Percentiles rank a stretch among this genome's conserved stretches.
phyloP scores from a whole-genome alignment of 2,888 invertebrate genomes.

The Norana najaformis region DNA sequence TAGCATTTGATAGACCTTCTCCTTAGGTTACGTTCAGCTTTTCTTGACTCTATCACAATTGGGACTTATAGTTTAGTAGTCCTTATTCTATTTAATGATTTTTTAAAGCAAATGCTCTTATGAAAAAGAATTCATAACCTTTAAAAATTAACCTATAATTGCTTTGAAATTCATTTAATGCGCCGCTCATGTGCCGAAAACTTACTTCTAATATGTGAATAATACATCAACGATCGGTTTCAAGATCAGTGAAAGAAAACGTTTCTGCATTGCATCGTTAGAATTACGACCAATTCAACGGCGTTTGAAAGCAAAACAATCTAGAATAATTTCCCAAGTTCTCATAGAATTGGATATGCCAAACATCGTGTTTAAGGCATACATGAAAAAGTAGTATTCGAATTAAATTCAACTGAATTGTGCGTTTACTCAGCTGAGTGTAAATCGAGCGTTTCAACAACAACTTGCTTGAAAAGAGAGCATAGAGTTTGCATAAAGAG shows the following conservation, averaged over 20 bases:
- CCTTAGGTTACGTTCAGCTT: background rate
- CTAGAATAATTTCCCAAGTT: background rate
- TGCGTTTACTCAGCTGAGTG: too few species aligned
- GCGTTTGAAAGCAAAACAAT: background rate
- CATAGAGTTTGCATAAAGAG: background rate
- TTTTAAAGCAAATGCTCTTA: too few species aligned
- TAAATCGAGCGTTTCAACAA: background rate
- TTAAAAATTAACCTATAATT: background rate
- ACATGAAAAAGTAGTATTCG: background rate
- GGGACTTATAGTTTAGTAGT: too few species aligned
- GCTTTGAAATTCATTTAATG: background rate
- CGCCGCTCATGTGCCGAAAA: background rate
- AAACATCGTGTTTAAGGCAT: too few species aligned
- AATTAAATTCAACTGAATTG: background rate
- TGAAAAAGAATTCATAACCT: background rate
- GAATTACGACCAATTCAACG: background rate
- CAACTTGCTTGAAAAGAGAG: background rate
- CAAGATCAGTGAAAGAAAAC: background rate
- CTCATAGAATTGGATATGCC: background rate
- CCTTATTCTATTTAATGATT: too few species aligned
- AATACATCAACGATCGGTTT: background rate
- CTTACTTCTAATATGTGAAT: background rate
- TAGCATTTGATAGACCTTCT: background rate
- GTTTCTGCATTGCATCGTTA: background rate
- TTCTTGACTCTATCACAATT: too few species aligned